These are phyloP conservation scores for Colletes latitarsis DNA, from an alignment of 1,140 invertebrate genomes.

Conservation along the genomic window DNA sequence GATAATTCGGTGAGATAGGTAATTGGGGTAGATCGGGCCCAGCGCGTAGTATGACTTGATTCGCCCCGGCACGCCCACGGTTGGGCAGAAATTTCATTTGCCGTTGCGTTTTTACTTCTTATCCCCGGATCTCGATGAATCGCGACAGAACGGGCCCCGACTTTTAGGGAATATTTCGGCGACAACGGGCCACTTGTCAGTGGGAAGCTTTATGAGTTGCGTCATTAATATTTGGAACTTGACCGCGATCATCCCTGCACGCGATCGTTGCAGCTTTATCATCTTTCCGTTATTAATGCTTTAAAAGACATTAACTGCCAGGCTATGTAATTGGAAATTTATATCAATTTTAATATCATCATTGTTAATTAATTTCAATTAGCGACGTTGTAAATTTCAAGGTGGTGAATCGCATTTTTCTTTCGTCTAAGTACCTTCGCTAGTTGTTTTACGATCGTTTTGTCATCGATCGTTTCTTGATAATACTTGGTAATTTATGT, in stretches of 20 bases:
- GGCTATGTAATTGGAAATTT: no score
- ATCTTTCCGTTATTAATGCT: not conserved
- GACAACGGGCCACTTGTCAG: slow-evolving; percentile 14
- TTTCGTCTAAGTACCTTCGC: no score
- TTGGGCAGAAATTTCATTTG: slow-evolving; percentile 51
- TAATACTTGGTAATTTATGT: no score
- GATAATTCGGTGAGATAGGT: slow-evolving; percentile 42
- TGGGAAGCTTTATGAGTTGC: not conserved
- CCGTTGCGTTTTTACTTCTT: slow-evolving; percentile 28
- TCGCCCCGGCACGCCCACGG: slow-evolving; percentile 41
- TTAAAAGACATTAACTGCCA: no score
- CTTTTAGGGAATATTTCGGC: not conserved
- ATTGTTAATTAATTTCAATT: no score
- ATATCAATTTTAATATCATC: no score
- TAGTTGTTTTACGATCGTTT: no score
- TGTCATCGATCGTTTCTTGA: no score
- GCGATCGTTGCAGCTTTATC: not conserved
- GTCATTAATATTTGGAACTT: not conserved
- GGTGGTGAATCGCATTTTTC: no score
- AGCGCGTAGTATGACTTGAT: slow-evolving; percentile 17
- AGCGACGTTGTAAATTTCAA: no score
- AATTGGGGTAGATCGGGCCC: slow-evolving; percentile 45
- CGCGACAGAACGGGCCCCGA: slow-evolving; percentile 9
- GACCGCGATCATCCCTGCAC: no score
- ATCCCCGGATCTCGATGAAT: slow-evolving; percentile 26